Evolutionary conservation across 2,797 vertebrate species (phyloP).

Genomic region (Acrocephalus scirpaceus): DNA sequence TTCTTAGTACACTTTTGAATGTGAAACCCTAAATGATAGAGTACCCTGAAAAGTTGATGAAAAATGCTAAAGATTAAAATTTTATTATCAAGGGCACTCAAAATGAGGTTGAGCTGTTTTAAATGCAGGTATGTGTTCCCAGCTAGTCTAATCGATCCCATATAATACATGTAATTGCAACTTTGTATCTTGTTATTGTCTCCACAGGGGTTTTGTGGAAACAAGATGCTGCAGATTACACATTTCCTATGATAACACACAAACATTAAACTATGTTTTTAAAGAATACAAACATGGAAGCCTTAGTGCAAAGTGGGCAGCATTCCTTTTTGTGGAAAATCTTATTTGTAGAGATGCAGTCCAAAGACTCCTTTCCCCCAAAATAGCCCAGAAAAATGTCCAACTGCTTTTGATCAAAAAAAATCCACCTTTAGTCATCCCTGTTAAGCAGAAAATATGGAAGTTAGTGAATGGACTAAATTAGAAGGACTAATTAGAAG

Average conservation of each 20-base stretch:
- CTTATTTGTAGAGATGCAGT: not conserved
- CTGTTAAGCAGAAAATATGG: not conserved
- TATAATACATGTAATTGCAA: slow-evolving; percentile 57
- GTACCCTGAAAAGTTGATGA: slow-evolving; percentile 8
- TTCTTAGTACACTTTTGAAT: not conserved
- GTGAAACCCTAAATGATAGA: not conserved
- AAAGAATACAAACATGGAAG: not conserved
- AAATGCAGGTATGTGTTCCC: slow-evolving; percentile 31
- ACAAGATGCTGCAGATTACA: slow-evolving; percentile 2
- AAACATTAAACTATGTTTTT: slow-evolving; percentile 15
- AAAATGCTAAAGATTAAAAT: slow-evolving; percentile 12
- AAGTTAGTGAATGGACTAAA: not conserved
- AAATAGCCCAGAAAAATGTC: not conserved
- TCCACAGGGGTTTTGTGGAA: slow-evolving; percentile 46
- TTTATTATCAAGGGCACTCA: slow-evolving; percentile 9
- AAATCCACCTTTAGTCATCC: not conserved
- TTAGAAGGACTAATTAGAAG: not conserved
- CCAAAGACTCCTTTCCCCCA: not conserved
- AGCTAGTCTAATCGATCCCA: slow-evolving; percentile 29
- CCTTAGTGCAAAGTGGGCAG: not conserved
- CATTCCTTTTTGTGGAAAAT: not conserved
- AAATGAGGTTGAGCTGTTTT: slow-evolving; percentile 42
- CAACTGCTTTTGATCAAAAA: not conserved
- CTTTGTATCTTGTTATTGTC: slow-evolving; percentile 43
- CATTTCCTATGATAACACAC: not conserved